These are phyloP conservation scores for Drosophila sturtevanti DNA, from an alignment of 1,140 invertebrate species.

Conservation along the genomic window DNA sequence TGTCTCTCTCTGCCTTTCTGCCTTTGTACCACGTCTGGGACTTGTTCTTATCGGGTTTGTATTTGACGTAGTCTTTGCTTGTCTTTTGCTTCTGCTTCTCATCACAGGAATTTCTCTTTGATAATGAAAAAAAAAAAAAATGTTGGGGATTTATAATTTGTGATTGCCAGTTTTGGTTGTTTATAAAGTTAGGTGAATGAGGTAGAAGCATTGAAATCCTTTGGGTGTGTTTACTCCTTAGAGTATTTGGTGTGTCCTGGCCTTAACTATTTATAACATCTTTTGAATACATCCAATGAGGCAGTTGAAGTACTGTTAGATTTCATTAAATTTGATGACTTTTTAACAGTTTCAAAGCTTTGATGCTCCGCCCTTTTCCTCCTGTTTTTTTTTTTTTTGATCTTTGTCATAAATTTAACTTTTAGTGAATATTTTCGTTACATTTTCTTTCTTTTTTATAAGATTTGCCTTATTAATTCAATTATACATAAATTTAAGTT, in stretches of 20 bases:
- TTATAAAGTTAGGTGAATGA: neutral
- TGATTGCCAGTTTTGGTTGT: slow-evolving; percentile 3
- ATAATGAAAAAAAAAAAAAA: slow-evolving; percentile 1
- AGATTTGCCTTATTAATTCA: no score
- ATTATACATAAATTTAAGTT: no score
- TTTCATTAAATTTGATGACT: neutral
- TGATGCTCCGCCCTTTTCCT: no score
- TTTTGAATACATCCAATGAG: neutral
- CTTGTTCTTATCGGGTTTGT: slow-evolving; percentile 38
- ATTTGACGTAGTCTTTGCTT: neutral
- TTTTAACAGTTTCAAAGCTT: neutral
- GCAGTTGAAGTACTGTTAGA: neutral
- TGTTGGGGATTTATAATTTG: neutral
- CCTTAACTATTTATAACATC: neutral
- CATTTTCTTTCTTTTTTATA: no score
- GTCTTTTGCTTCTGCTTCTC: slow-evolving; percentile 9
- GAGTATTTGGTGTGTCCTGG: neutral
- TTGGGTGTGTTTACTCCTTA: neutral
- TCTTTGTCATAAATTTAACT: no score
- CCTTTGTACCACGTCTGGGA: slow-evolving; percentile 34
- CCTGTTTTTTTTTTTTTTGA: no score
- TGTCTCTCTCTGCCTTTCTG: neutral
- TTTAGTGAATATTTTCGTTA: no score
- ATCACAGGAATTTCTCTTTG: slow-evolving; percentile 3
- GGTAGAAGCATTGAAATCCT: neutral